A percentile compares a stretch with the other conserved stretches of the same genome.
These are phyloP conservation scores for Anhinga anhinga DNA, from an alignment of 2,113 vertebrate genomes.

Conservation along the genomic window DNA sequence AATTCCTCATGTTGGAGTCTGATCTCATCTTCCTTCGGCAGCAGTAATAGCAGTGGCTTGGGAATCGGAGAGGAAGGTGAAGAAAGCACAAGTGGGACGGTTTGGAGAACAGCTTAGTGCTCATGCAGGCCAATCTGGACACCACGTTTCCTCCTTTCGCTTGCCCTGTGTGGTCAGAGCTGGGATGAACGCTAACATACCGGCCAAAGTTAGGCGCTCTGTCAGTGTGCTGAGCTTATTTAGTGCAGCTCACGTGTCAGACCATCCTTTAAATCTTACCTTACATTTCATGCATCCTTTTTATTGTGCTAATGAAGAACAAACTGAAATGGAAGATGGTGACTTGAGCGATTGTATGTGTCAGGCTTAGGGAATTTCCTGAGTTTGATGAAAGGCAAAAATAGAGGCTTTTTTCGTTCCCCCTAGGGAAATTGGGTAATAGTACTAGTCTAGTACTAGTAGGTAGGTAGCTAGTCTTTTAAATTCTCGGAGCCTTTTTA, in stretches of 20 bases:
- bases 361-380: slow-evolving; percentile 20
- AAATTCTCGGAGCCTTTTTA: neutral
- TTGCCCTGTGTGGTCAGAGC: neutral
- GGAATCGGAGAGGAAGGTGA: neutral
- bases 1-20: slow-evolving; percentile 22
- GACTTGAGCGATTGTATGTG: neutral
- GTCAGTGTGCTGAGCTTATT: neutral
- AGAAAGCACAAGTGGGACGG: neutral
- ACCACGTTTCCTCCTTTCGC: neutral
- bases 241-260: neutral
- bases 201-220: neutral
- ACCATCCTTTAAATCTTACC: neutral
- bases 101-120: neutral
- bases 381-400: neutral
- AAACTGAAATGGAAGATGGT: neutral
- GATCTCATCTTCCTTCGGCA: slow-evolving; percentile 30
- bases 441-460: too few species aligned
- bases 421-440: too few species aligned
- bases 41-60: slow-evolving; percentile 33
- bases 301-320: neutral
- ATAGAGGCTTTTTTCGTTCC: neutral
- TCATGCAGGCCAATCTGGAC: neutral
- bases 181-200: neutral
- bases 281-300: neutral
- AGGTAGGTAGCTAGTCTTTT: neutral